A percentile compares a stretch with the other conserved stretches of the same genome.
phyloP scores from a whole-genome alignment of 2,113 vertebrate species.

The Psilopsiagon aymara region DNA sequence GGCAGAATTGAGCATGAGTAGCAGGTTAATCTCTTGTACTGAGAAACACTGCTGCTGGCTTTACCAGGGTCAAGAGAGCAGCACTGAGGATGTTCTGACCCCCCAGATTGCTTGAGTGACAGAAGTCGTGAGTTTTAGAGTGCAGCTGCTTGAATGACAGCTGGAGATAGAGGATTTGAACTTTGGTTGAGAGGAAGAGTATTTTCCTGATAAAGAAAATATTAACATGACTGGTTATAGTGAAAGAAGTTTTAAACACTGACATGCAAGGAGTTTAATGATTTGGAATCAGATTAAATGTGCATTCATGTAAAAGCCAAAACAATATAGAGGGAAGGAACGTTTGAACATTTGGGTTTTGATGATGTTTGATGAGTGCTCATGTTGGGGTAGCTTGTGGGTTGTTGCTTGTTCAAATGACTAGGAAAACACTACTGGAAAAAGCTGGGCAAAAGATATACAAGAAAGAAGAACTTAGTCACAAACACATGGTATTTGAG shows the following conservation, averaged over 20 bases:
- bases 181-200: background rate
- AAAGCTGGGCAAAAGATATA: background rate
- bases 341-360: background rate
- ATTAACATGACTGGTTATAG: background rate
- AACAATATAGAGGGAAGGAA: background rate
- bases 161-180: background rate
- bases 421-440: background rate
- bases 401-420: background rate
- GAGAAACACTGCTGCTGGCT: background rate
- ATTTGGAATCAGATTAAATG: background rate
- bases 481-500: background rate
- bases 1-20: background rate
- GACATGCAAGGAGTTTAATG: background rate
- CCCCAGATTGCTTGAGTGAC: background rate
- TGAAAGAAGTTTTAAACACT: background rate
- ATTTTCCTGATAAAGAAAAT: background rate
- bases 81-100: background rate
- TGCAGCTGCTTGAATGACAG: background rate
- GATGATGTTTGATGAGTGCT: background rate
- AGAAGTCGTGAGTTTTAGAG: background rate
- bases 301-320: background rate
- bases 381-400: background rate
- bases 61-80: background rate
- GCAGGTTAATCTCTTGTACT: constrained; percentile 23
- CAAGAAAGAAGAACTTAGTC: fast-evolving